Evolutionary conservation across 2,888 invertebrate genomes (phyloP).

Genomic region (Prionchulus punctatus): DNA sequence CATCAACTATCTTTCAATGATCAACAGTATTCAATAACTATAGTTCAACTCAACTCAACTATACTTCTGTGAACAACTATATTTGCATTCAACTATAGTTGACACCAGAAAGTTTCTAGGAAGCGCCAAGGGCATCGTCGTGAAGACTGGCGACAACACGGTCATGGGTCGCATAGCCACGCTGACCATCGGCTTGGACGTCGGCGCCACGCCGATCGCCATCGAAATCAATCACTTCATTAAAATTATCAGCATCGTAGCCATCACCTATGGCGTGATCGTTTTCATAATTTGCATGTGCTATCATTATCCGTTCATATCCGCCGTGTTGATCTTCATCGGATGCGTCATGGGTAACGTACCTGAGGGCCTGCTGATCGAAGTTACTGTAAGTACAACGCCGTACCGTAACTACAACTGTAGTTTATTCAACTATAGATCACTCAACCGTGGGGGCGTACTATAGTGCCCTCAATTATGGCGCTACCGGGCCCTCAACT

Average conservation of each 20-base stretch:
- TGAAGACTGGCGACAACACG: conserved; percentile 48
- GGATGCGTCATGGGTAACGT: conserved; percentile 88
- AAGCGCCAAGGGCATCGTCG: conserved; percentile 46
- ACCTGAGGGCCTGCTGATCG: conserved; percentile 65
- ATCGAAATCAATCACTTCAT: conserved; percentile 49
- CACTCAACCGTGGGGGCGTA: no score
- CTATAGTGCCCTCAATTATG: no score
- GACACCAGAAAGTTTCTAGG: no score
- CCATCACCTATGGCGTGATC: conserved; percentile 54
- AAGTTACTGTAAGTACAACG: conserved; percentile 34
- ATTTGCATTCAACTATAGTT: no score
- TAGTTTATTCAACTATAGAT: no score
- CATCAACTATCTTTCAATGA: no score
- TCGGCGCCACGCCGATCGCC: conserved; percentile 90
- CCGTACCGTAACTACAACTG: neutral
- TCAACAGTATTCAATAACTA: no score
- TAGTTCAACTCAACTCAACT: no score
- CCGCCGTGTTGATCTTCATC: conserved; percentile 96
- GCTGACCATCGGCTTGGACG: conserved; percentile 55
- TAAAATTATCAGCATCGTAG: conserved; percentile 31
- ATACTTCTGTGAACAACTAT: no score
- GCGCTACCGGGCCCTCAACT: no score
- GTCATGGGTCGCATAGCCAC: conserved; percentile 55
- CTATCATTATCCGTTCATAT: conserved; percentile 89
- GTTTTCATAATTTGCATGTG: conserved; percentile 95